Evolutionary conservation across 2,888 invertebrate species (phyloP), one percentile per base, ranked within the genome.

Genomic region (Tetranychus truncatus): DNA sequence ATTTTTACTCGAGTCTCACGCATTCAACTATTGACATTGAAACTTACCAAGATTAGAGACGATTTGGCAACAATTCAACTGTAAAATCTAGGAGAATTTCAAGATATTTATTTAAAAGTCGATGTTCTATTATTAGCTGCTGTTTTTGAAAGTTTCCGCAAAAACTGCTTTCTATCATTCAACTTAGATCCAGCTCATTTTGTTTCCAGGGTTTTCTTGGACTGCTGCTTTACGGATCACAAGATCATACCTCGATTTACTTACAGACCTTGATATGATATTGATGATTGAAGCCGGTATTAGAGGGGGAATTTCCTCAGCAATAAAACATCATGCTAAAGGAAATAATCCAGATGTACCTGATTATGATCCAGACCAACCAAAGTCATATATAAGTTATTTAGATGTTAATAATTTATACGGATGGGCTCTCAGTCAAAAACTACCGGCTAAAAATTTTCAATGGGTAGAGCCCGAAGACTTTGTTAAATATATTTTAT

Each of bases 361-460:
- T 1, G n/a, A 67, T 20, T n/a, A 20, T 67, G n/a, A 67, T n/a
- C 67, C 67, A 15, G 5, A 4, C 18, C 1, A 67, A 67, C 67
- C 67, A 8, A 67, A 2, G 1, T 67, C 67, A 20, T 21, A 67
- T 4, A 67, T 67, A n/a, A 73, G 81, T 81, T 44, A 21, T 2
- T 67, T 74, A 6, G 45, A 71, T 46, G 65, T 6, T 75, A 67
- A 73, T 67, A 46, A 46, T 3, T 4, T 46, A 2, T 46, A 46
- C 4, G 46, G 46, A 46, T 46, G 46, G 46, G 46, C 76, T 4
- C 69, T 77, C 66, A 15, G 45, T 1, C 74, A 76, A 45, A 34
- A n/a, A 1, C 15, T 78, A 9, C 76, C 78, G 8, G 65, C 45
- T 18, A 65, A 75, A 20, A 75, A 73, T 21, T 78, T 75, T 24